Evolutionary conservation across 2,888 invertebrate species (phyloP).

Genomic region (Rotaria magnacalcarata): DNA sequence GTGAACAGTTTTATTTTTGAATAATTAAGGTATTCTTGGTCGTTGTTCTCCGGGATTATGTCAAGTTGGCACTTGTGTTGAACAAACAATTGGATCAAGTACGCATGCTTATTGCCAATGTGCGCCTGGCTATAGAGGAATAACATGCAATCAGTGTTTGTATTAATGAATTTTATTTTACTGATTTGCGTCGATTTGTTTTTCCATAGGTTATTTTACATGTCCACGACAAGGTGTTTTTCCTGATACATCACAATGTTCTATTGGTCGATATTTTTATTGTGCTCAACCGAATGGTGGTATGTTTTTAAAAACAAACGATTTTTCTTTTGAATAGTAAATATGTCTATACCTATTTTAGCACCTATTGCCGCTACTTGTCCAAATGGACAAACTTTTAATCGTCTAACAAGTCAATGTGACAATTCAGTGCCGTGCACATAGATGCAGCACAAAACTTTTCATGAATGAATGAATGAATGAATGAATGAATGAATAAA

Average conservation of each 20-base stretch:
- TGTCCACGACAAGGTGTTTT: background rate
- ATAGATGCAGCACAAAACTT: background rate
- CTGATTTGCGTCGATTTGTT: background rate
- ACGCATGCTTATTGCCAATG: background rate
- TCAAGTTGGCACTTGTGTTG: background rate
- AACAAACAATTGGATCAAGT: background rate
- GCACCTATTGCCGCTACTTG: background rate
- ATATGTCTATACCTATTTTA: background rate
- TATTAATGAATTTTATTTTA: background rate
- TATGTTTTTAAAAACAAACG: background rate
- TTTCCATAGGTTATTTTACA: background rate
- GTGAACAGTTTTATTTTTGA: background rate
- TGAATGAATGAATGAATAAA: no score
- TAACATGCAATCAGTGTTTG: background rate
- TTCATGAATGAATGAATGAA: background rate
- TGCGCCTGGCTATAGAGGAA: background rate
- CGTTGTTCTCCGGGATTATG: background rate
- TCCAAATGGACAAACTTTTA: background rate
- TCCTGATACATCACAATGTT: conserved; percentile 8
- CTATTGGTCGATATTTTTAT: background rate
- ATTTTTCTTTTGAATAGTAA: background rate
- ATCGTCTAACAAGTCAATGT: background rate
- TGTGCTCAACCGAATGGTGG: background rate
- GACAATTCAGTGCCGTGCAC: background rate
- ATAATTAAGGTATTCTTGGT: background rate